A percentile compares a stretch with the other conserved stretches of the same genome.
Conservation (phyloP, 2,113 vertebrate genomes). For the Eidolon helvum region DNA sequence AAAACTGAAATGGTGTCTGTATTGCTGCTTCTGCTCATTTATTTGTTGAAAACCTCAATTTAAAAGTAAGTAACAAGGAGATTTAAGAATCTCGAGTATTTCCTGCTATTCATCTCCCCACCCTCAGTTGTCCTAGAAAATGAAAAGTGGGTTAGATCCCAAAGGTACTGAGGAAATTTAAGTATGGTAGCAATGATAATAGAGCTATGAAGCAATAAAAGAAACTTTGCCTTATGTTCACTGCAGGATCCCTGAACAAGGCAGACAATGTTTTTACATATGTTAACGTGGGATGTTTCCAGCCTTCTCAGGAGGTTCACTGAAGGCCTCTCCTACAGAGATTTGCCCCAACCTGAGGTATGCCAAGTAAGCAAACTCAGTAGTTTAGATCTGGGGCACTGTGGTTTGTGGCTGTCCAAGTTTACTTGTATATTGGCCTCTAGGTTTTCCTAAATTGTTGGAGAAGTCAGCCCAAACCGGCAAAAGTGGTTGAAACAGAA, state of each 20-base stretch:
- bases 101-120: not conserved
- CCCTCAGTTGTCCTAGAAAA: not conserved
- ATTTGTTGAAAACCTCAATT: not conserved
- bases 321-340: not conserved
- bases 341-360: not conserved
- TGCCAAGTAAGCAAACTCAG: constrained; percentile 53
- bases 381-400: not conserved
- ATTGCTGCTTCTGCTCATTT: not conserved
- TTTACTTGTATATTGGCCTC: constrained; percentile 59
- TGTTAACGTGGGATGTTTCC: not conserved
- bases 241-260: not conserved
- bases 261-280: not conserved
- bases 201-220: not conserved
- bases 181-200: not conserved
- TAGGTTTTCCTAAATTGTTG: constrained; percentile 25
- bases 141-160: not conserved
- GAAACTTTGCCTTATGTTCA: not conserved
- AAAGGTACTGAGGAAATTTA: not conserved
- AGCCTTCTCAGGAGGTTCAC: not conserved
- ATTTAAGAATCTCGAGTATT: not conserved
- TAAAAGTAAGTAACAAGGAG: not conserved
- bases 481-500: not conserved
- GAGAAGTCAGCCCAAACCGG: constrained; percentile 7
- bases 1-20: not conserved
- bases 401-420: constrained; percentile 57